Base-by-base conservation (phyloP, 2,888 invertebrate genomes). In the Netelia inedita region DNA sequence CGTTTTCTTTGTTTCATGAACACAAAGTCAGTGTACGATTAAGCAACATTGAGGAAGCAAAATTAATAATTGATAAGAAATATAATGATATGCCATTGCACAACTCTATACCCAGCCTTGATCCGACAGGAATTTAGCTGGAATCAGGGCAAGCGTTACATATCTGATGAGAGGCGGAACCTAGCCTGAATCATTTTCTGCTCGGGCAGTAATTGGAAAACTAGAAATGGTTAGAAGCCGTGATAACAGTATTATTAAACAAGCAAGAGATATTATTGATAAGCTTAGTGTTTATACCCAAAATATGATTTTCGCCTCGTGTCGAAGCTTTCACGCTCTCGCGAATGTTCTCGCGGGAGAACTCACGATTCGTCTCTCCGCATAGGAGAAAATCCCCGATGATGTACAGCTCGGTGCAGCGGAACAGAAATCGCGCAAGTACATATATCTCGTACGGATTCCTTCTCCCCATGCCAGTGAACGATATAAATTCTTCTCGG, bases 401-500 rank as follows among this genome's bases (percentile, higher is more conserved):
- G 86, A 86, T 82, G 86, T 86, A 85, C 81, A 85, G 81, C 85
- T 86, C 72, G 71, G 80, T 83, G 85, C 83, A 84, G 79, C 72
- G 79, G 79, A 86, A 87, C 80, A 87, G 85, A 86, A 87, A 86
- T 87, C 82, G 78, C 83, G 78, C 85, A 79, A 82, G 85, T 85
- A 86, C 86, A 83, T 85, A 82, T 83, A 86, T 85, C 83, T 82
- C 71, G 55, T 80, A 66, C 50, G 80, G 83, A 85, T 81, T 79
- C 59, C 85, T 82, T 86, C 59, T 61, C 9, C 23, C 65, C 79
- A 82, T 74, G 63, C 57, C 16, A 19, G 79, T 69, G 69, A 79
- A 80, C 79, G 80, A 80, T 85, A 86, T 87, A 85, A 86, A 87
- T 86, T 86, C 85, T 85, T 86, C 86, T 84, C 80, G 85, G 78